Conservation (phyloP, 2,888 invertebrate species). For the Smittia aterrima region DNA sequence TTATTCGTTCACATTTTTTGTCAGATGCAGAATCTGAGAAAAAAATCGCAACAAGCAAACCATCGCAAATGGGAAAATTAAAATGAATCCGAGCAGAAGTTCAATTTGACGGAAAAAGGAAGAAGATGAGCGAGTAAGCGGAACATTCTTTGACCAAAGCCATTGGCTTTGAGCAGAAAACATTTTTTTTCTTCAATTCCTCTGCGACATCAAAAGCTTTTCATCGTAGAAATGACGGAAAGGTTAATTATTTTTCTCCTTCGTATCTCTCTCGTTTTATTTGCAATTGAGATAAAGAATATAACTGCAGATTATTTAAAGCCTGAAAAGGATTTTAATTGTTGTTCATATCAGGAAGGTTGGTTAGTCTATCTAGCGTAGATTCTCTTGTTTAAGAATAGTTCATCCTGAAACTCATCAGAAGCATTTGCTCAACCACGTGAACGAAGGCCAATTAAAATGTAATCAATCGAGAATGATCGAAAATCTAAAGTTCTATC, state of each 20-base stretch:
- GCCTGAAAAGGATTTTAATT: no score
- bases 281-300: no score
- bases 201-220: background rate
- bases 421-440: no score
- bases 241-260: slow-evolving; percentile 6
- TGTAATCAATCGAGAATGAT: no score
- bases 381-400: no score
- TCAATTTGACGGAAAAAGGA: slow-evolving; percentile 17
- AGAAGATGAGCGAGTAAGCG: background rate
- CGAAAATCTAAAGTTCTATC: no score
- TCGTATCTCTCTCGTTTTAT: background rate
- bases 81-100: slow-evolving; percentile 34
- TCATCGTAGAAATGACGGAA: background rate
- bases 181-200: background rate
- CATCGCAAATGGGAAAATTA: slow-evolving; percentile 19
- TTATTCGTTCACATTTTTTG: no score
- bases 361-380: no score
- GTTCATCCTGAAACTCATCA: no score
- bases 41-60: background rate
- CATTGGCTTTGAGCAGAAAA: background rate
- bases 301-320: no score
- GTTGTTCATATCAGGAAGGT: no score
- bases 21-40: background rate
- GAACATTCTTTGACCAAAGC: slow-evolving; percentile 25
- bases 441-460: no score